phyloP scores from a whole-genome alignment of 23 tunicate species.

The Clavelina lepadiformis region DNA sequence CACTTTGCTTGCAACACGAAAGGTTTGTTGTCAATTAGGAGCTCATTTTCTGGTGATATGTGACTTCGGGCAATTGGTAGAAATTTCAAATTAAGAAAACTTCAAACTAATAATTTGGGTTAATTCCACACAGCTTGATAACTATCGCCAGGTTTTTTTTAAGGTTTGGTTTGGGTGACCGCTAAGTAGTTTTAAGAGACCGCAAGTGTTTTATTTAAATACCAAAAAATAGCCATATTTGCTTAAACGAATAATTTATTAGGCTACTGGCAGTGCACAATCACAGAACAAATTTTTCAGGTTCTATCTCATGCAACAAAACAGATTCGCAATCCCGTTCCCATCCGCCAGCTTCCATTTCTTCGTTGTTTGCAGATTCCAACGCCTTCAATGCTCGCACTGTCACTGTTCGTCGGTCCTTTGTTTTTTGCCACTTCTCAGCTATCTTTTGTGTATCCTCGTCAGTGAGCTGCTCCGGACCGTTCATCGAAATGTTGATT shows the following conservation, averaged over 20 bases:
- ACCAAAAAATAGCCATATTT: conserved; percentile 5
- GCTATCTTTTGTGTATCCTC: conserved; percentile 21
- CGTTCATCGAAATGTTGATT: conserved; percentile 29
- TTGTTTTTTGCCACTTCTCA: conserved; percentile 40
- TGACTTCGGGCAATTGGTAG: too few relatives aligned
- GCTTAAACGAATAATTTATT: not conserved
- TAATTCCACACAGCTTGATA: too few relatives aligned
- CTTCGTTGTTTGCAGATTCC: conserved; percentile 35
- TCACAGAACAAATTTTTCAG: conserved; percentile 19
- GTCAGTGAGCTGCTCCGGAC: conserved; percentile 31
- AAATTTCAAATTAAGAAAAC: too few relatives aligned
- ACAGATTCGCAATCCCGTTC: conserved; percentile 24
- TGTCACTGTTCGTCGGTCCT: conserved; percentile 31
- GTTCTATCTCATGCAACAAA: conserved; percentile 21
- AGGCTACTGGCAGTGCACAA: conserved; percentile 9
- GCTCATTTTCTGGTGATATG: too few relatives aligned
- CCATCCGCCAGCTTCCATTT: conserved; percentile 9
- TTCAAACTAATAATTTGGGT: too few relatives aligned
- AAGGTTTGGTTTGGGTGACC: conserved; percentile 17
- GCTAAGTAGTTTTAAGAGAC: conserved; percentile 13
- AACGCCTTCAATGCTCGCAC: conserved; percentile 25
- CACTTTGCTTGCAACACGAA: too few relatives aligned
- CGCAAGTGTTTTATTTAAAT: conserved; percentile 9
- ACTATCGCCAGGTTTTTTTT: too few relatives aligned
- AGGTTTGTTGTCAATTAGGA: too few relatives aligned